Evolutionary conservation across 2,113 vertebrate genomes (phyloP).

Genomic region (Numenius arquata): DNA sequence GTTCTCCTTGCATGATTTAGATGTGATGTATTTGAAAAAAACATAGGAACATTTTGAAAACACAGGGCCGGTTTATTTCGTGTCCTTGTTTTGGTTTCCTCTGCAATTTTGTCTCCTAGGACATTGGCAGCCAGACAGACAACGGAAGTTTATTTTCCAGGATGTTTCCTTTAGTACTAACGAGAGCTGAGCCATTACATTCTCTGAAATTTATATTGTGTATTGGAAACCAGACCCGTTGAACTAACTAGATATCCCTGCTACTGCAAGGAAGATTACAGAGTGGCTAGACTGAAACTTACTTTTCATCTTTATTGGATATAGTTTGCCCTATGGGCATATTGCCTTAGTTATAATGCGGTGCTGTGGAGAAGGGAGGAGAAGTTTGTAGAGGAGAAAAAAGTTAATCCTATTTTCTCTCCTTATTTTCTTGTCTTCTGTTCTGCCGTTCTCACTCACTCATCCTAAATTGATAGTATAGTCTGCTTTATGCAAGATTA

Average conservation of each 20-base stretch:
- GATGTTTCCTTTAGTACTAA: not conserved
- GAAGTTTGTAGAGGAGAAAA: not conserved
- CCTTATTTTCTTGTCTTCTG: not conserved
- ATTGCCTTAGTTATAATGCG: not conserved
- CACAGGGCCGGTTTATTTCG: not conserved
- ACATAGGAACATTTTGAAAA: not conserved
- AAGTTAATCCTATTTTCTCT: not conserved
- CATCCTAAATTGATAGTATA: not conserved
- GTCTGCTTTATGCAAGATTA: not conserved
- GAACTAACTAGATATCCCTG: not conserved
- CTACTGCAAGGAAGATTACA: not conserved
- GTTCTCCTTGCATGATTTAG: not conserved
- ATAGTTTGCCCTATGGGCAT: not conserved
- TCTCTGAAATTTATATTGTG: not conserved
- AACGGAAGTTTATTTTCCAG: not conserved
- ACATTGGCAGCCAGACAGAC: not conserved
- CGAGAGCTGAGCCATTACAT: not conserved
- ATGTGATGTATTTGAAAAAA: not conserved
- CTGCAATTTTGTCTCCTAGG: not conserved
- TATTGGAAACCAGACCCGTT: fast-evolving
- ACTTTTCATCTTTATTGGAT: not conserved
- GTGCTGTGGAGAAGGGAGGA: not conserved
- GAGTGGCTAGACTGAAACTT: not conserved
- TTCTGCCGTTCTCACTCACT: not conserved
- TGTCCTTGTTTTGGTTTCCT: not conserved